Percentiles rank a stretch among this genome's conserved stretches.
phyloP scores from a whole-genome alignment of 2,113 vertebrate species.

The Amphilophus citrinellus region DNA sequence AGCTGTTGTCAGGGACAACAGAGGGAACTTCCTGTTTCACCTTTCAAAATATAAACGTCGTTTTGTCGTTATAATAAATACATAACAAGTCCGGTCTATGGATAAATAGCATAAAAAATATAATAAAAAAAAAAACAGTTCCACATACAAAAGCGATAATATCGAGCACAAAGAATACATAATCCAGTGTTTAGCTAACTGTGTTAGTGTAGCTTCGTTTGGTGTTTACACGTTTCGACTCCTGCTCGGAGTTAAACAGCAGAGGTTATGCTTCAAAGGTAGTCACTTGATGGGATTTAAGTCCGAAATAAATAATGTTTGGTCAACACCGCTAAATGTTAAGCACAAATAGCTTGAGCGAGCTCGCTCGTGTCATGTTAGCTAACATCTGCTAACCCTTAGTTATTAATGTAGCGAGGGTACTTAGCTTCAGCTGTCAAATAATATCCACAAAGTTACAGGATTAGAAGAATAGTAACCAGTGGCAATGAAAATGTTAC shows the following conservation, averaged over 20 bases:
- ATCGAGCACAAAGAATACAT: neutral
- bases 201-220: neutral
- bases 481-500: neutral
- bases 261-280: neutral
- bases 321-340: neutral
- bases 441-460: neutral
- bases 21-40: neutral
- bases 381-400: neutral
- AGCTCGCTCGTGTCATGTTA: neutral
- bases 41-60: neutral
- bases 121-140: too few species aligned
- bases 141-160: neutral
- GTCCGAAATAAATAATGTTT: neutral
- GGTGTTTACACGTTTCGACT: neutral
- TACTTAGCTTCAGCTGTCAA: neutral
- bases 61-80: neutral
- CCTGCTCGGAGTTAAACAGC: neutral
- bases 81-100: too few species aligned
- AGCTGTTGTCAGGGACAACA: neutral
- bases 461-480: neutral
- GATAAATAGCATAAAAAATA: neutral
- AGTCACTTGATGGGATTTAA: neutral
- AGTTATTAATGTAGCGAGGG: neutral
- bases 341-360: neutral
- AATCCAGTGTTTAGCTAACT: neutral